Percentiles rank a stretch among this genome's conserved stretches.
phyloP scores from a whole-genome alignment of 2,797 vertebrate species.

The Melanotaenia nigrans region DNA sequence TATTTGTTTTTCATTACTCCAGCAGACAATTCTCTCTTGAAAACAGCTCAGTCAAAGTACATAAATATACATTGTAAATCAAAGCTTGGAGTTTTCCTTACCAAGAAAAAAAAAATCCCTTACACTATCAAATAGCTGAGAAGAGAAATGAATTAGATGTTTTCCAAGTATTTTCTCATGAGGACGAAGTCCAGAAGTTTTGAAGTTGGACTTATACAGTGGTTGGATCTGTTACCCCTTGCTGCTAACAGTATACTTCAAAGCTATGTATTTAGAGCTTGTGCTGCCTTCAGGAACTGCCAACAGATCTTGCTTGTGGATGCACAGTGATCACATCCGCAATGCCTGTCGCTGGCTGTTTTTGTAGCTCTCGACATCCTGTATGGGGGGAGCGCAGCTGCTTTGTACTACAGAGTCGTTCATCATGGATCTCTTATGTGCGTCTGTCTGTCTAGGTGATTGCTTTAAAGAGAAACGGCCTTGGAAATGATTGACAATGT shows the following conservation, averaged over 20 bases:
- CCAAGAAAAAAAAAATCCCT: constrained; percentile 21
- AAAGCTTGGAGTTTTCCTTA: constrained; percentile 27
- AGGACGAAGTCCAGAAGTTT: constrained; percentile 13
- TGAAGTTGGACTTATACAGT: constrained; percentile 22
- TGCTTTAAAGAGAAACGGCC: constrained; percentile 3
- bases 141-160: constrained; percentile 30
- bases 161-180: constrained; percentile 19
- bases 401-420: constrained; percentile 55
- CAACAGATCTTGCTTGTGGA: constrained; percentile 31
- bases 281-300: constrained; percentile 33
- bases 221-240: constrained; percentile 22
- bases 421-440: constrained; percentile 56
- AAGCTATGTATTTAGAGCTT: constrained; percentile 53
- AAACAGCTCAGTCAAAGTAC: constrained; percentile 11
- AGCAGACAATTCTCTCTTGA: constrained; percentile 5
- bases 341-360: constrained; percentile 58
- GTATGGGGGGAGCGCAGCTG: constrained; percentile 32
- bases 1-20: constrained; percentile 10
- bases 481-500: constrained; percentile 22
- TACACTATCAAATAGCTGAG: constrained; percentile 16
- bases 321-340: constrained; percentile 36
- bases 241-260: constrained; percentile 27
- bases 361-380: constrained; percentile 53
- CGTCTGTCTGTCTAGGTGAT: constrained; percentile 31
- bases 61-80: constrained; percentile 24